These are phyloP conservation scores for Drosophila obscura DNA, from an alignment of 1,140 invertebrate species.

Conservation along the genomic window DNA sequence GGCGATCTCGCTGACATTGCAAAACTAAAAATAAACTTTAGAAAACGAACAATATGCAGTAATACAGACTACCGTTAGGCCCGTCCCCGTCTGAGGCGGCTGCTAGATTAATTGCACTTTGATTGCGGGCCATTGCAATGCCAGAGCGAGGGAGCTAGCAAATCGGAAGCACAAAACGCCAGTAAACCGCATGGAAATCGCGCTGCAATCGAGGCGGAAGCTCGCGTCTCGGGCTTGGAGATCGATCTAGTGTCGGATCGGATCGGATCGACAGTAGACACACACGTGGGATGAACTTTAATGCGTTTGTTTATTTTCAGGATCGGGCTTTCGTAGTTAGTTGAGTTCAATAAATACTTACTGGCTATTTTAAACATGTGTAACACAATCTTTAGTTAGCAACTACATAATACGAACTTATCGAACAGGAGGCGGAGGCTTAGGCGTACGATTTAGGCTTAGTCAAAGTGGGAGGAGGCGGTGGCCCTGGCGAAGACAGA, in stretches of 20 bases:
- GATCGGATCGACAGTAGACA: not conserved
- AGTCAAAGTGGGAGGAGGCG: constrained; percentile 4
- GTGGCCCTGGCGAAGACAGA: constrained; percentile 30
- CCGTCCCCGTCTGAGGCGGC: constrained; percentile 59
- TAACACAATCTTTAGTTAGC: constrained; percentile 77
- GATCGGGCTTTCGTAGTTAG: constrained; percentile 45
- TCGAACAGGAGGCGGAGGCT: constrained; percentile 36
- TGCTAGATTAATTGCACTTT: constrained; percentile 76
- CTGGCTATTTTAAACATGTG: constrained; percentile 67
- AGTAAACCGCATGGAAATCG: constrained; percentile 47
- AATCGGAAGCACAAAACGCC: constrained; percentile 60
- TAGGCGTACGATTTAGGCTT: constrained; percentile 13
- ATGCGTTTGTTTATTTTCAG: constrained; percentile 44
- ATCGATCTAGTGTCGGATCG: not conserved
- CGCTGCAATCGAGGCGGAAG: constrained; percentile 46
- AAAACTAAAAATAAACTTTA: constrained; percentile 68
- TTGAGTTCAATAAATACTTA: constrained; percentile 78
- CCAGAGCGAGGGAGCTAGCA: constrained; percentile 57
- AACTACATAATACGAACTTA: constrained; percentile 72
- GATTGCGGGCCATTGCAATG: constrained; percentile 75
- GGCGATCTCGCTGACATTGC: constrained; percentile 53
- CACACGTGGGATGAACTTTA: not conserved
- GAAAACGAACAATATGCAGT: constrained; percentile 42
- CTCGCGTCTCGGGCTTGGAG: constrained; percentile 4
- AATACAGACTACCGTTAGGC: constrained; percentile 61